A percentile compares a stretch with the other conserved stretches of the same genome.
Conservation (phyloP, 2,797 vertebrate species). For the Sebastes dallii region DNA sequence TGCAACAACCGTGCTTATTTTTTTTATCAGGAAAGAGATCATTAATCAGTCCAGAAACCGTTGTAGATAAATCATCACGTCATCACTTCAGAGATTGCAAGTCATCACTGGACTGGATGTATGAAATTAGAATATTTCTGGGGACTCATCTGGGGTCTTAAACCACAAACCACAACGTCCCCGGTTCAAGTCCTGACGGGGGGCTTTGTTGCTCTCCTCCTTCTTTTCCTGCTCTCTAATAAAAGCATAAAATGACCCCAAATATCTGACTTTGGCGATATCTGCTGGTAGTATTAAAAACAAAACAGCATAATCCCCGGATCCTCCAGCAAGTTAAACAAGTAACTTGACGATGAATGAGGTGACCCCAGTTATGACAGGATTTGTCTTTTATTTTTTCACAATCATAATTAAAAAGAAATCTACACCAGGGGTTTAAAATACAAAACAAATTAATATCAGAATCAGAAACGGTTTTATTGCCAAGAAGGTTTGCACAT, state of each 20-base stretch:
- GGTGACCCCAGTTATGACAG: neutral
- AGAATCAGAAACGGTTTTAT: neutral
- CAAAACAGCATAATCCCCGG: neutral
- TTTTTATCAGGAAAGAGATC: neutral
- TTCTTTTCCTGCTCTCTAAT: neutral
- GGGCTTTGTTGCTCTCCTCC: neutral
- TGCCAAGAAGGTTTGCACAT: neutral
- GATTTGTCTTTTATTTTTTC: neutral
- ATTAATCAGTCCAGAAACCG: neutral
- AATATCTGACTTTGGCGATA: neutral
- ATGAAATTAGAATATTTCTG: neutral
- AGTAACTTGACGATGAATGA: neutral
- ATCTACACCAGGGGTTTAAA: neutral
- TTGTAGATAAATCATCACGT: neutral
- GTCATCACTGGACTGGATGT: neutral
- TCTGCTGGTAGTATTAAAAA: constrained; percentile 5
- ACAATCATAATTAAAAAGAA: neutral
- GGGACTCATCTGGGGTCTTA: neutral
- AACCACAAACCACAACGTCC: constrained; percentile 3
- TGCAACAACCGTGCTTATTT: neutral
- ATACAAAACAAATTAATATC: neutral
- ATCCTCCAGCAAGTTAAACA: neutral
- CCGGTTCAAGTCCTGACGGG: neutral
- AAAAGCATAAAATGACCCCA: neutral
- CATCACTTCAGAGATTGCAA: neutral